Evolutionary conservation across 1,140 invertebrate species (phyloP).

Genomic region (Akabosia matsudoensis): DNA sequence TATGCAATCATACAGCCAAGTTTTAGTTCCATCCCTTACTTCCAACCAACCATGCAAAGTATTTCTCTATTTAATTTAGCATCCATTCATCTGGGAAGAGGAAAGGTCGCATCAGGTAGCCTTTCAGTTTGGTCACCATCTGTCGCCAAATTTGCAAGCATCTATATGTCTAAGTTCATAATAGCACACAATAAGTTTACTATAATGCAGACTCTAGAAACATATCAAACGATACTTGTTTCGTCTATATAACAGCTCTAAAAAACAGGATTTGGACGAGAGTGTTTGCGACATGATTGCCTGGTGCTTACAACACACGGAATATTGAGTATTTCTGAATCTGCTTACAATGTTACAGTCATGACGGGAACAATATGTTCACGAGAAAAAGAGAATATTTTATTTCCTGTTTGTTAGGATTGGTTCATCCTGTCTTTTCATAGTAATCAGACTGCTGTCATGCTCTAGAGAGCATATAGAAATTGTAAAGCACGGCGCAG

Average conservation of each 20-base stretch:
- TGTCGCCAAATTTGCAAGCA: background rate
- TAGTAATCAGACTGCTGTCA: background rate
- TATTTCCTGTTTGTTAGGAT: slow-evolving; percentile 1
- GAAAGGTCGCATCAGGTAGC: slow-evolving; percentile 6
- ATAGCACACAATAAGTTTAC: background rate
- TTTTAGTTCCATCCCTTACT: background rate
- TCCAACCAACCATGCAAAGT: background rate
- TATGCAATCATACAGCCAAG: background rate
- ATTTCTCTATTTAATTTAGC: slow-evolving; percentile 11
- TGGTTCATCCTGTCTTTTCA: background rate
- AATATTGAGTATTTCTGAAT: background rate
- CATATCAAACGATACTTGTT: background rate
- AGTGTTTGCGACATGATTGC: too few species aligned
- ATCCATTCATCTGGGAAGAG: slow-evolving; percentile 11
- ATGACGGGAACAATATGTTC: background rate
- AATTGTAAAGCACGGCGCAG: too few species aligned
- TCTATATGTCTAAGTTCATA: background rate
- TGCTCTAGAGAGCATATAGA: background rate
- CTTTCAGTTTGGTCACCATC: slow-evolving; percentile 15
- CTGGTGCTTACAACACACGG: background rate
- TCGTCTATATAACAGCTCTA: background rate
- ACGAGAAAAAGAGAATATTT: background rate
- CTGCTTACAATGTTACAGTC: background rate
- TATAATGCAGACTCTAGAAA: background rate
- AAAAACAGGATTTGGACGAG: background rate